Conservation (phyloP, 2,888 invertebrate genomes). For the Zele albiditarsus region DNA sequence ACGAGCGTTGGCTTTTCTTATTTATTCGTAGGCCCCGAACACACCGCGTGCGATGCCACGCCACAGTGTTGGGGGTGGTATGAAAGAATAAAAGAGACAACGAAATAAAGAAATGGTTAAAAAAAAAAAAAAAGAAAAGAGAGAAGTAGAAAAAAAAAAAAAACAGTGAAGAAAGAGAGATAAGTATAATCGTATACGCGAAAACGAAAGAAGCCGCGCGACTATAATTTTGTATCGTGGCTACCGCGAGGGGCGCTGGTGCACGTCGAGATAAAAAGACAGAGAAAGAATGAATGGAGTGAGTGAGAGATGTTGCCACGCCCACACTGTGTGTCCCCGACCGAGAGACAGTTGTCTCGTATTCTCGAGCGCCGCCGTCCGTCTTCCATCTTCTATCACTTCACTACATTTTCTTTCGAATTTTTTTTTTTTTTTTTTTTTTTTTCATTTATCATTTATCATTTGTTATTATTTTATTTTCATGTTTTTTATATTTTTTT, state of each 20-base stretch:
- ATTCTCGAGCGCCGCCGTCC: slow-evolving; percentile 66
- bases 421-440: neutral
- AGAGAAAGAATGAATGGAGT: slow-evolving; percentile 25
- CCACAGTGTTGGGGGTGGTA: slow-evolving; percentile 25
- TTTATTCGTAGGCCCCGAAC: slow-evolving; percentile 49
- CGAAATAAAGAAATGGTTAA: slow-evolving; percentile 4
- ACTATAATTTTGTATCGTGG: slow-evolving; percentile 50
- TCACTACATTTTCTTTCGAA: neutral
- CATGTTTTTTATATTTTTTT: neutral
- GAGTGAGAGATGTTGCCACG: slow-evolving; percentile 30
- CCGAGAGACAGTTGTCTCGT: slow-evolving; percentile 52
- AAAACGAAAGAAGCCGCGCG: slow-evolving; percentile 50
- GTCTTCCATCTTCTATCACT: slow-evolving; percentile 24
- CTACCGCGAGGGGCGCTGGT: slow-evolving; percentile 30
- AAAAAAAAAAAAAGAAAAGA: slow-evolving; percentile 11
- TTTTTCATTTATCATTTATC: slow-evolving; percentile 14
- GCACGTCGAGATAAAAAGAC: slow-evolving; percentile 32
- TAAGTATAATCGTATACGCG: slow-evolving; percentile 32
- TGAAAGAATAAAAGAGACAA: slow-evolving; percentile 17
- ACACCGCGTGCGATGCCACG: slow-evolving; percentile 48
- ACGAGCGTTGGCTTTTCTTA: slow-evolving; percentile 61
- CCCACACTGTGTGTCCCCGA: slow-evolving; percentile 43
- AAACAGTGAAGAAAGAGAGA: slow-evolving; percentile 25
- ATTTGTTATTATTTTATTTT: neutral
- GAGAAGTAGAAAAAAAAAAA: slow-evolving; percentile 16